Conservation (phyloP, 2,113 vertebrate species). For the Spea bombifrons region DNA sequence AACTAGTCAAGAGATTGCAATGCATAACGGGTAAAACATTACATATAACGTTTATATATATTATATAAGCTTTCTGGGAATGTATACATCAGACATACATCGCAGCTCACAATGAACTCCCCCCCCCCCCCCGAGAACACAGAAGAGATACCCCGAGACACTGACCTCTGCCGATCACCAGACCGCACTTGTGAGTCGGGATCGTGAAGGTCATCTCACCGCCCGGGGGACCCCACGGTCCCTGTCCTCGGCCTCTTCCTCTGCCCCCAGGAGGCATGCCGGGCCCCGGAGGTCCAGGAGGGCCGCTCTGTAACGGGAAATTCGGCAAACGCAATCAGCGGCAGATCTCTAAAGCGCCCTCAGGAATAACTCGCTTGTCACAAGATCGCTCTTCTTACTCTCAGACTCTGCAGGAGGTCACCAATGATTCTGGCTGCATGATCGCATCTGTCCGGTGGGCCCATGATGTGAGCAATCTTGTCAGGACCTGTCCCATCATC, state of each 20-base stretch:
- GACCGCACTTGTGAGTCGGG: conserved; percentile 90
- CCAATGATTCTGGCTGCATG: conserved; percentile 88
- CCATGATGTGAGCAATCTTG: conserved; percentile 89
- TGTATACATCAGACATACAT: not conserved
- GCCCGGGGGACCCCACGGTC: conserved; percentile 84
- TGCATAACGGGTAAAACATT: too few relatives aligned
- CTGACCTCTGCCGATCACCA: conserved; percentile 83
- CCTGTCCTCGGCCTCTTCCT: conserved; percentile 79
- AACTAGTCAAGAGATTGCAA: too few relatives aligned
- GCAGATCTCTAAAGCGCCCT: too few relatives aligned
- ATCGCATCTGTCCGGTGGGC: conserved; percentile 85
- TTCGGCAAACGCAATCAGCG: not conserved
- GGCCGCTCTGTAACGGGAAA: conserved; percentile 64
- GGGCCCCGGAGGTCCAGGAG: conserved; percentile 75
- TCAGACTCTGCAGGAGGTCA: conserved; percentile 85
- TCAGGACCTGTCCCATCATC: conserved; percentile 86
- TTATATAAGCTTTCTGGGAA: too few relatives aligned
- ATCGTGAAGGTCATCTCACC: conserved; percentile 89
- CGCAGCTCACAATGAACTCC: not conserved
- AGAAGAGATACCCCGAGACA: fast-evolving
- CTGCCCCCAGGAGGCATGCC: conserved; percentile 81
- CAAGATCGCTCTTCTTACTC: conserved; percentile 54
- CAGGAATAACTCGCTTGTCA: not conserved
- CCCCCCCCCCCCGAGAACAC: too few relatives aligned
- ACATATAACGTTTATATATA: too few relatives aligned